Base-by-base conservation (phyloP, 1,140 invertebrate species). In the Bilobella aurantiaca region DNA sequence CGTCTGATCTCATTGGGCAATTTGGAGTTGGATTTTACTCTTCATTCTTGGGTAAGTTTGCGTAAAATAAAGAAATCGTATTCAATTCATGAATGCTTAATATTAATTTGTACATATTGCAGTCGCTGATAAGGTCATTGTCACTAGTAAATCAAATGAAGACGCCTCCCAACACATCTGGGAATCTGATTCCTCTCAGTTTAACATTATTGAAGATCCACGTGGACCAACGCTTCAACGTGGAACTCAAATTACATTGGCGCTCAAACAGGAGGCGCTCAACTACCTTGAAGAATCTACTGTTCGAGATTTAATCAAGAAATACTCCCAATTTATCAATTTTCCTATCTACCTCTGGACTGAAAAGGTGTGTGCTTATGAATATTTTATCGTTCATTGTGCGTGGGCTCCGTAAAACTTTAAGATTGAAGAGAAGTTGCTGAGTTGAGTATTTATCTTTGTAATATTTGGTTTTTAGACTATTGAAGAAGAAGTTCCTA, bases 311-410 rank as follows among this genome's bases (percentile, higher is more conserved):
- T 80, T 99, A 3, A 88, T 99, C 29, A 91, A 90, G 77, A 99
- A 98, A 79, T 99, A 99, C 78, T 97, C 93, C 0, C 96, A 99
- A 80, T 99, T 99, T 78, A 99, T 99, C 74, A 98, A 98, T 78
- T 99, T 99, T 82, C 90, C 92, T 23, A 99, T 99, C 74, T 92
- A 92, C 77, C 77, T 99, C 74, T 99, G 96, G 96, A 84, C 87
- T 42, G 94, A 91, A 76, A 96, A 90, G 75, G 82, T 82, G 75
- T 59, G 12, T 23, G 5, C 25, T 14, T 37, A 56, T 21, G 18
- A 62, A 47, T 21, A 70, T 27, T 67, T 53, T 72, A n/a, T n/a
- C n/a, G n/a, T n/a, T n/a, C n/a, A n/a, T n/a, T n/a, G n/a, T n/a
- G n/a, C n/a, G n/a, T n/a, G n/a, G n/a, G n/a, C n/a, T n/a, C n/a